Conservation (phyloP, 2,113 vertebrate genomes). For the Electrona antarctica region DNA sequence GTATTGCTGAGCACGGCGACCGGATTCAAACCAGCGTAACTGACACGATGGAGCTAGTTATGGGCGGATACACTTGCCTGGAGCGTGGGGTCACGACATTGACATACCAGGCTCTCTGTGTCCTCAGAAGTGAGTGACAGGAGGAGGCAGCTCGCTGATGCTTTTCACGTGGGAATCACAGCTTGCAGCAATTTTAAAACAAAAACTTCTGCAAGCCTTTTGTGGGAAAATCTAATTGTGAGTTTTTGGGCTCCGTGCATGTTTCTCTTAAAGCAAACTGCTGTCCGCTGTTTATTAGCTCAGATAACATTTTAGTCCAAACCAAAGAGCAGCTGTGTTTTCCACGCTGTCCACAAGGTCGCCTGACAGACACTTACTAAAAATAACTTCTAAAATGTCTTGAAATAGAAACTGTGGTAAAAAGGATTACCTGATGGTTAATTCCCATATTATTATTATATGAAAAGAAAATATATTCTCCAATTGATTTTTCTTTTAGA, state of each 20-base stretch:
- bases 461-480: conserved; percentile 33
- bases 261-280: conserved; percentile 79
- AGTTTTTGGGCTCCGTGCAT: conserved; percentile 75
- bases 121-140: conserved; percentile 89
- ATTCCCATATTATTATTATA: conserved; percentile 37
- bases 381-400: conserved; percentile 71
- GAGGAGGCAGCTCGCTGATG: conserved; percentile 86
- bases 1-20: conserved; percentile 70
- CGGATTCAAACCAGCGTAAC: conserved; percentile 88
- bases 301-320: conserved; percentile 79
- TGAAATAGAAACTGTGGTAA: conserved; percentile 41
- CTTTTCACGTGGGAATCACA: conserved; percentile 96
- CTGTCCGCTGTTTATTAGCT: conserved; percentile 83
- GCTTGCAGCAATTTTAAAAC: conserved; percentile 86
- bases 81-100: conserved; percentile 86
- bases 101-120: conserved; percentile 84
- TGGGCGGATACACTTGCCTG: conserved; percentile 87
- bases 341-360: conserved; percentile 73
- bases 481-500: conserved; percentile 15
- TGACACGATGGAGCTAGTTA: conserved; percentile 82
- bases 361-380: conserved; percentile 67
- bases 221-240: conserved; percentile 91
- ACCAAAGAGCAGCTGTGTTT: conserved; percentile 82
- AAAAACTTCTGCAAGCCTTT: conserved; percentile 81
- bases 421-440: neutral